Conservation (phyloP, 2,113 vertebrate species). For the Seriola quinqueradiata region DNA sequence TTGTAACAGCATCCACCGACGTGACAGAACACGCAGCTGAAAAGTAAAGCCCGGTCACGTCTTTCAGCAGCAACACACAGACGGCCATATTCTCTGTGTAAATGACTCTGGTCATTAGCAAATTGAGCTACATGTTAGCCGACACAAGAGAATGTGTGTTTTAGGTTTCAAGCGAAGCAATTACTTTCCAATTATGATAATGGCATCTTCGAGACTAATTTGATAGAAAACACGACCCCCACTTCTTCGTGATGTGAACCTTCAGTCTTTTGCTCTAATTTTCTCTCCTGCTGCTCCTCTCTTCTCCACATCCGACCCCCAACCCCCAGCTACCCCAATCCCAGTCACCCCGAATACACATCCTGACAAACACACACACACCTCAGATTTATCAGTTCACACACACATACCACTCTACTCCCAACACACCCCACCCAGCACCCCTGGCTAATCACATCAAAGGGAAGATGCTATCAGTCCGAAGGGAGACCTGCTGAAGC, state of each 20-base stretch:
- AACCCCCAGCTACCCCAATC: slow-evolving; percentile 17
- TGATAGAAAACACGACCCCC: slow-evolving; percentile 29
- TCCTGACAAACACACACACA: slow-evolving; percentile 65
- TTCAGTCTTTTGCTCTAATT: slow-evolving; percentile 18
- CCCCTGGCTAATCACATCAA: slow-evolving; percentile 79
- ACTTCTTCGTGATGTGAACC: slow-evolving; percentile 27
- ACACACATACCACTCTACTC: slow-evolving; percentile 61
- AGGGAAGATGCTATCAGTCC: slow-evolving; percentile 77
- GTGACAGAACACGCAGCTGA: neutral
- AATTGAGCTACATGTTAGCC: slow-evolving; percentile 27
- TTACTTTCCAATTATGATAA: slow-evolving; percentile 69
- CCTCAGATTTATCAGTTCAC: slow-evolving; percentile 74
- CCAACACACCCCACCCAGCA: slow-evolving; percentile 66
- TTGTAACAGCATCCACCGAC: neutral
- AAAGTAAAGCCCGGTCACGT: slow-evolving; percentile 19
- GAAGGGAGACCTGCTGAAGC: slow-evolving; percentile 41
- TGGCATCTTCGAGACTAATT: slow-evolving; percentile 40
- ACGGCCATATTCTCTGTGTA: slow-evolving; percentile 27
- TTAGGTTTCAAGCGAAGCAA: slow-evolving; percentile 29
- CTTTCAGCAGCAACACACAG: slow-evolving; percentile 31
- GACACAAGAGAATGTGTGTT: slow-evolving; percentile 58
- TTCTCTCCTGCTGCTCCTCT: slow-evolving; percentile 12
- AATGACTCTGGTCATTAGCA: slow-evolving; percentile 55
- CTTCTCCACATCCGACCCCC: slow-evolving; percentile 15
- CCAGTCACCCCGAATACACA: slow-evolving; percentile 30